Conservation (phyloP, 2,113 vertebrate species). For the Chionis minor region DNA sequence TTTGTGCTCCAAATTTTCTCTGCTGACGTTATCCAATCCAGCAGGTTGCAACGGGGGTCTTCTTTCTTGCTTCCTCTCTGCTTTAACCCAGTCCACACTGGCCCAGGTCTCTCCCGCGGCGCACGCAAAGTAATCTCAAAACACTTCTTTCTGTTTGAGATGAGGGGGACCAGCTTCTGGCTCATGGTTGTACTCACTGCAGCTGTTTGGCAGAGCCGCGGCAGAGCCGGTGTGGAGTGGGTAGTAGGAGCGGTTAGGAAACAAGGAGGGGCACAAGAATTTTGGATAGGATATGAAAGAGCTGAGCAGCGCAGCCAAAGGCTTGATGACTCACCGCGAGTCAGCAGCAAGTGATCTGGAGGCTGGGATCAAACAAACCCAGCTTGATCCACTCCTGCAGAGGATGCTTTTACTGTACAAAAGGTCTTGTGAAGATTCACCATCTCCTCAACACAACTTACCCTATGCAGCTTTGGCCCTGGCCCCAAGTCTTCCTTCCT, state of each 20-base stretch:
- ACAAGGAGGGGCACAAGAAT: constrained; percentile 16
- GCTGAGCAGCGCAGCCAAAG: neutral
- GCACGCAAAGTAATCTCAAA: neutral
- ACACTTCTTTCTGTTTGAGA: neutral
- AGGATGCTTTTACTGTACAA: neutral
- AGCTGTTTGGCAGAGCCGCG: constrained; percentile 24
- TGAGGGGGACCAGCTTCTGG: neutral
- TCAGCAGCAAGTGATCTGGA: neutral
- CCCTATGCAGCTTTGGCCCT: neutral
- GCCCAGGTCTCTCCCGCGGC: neutral
- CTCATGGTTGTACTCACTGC: neutral
- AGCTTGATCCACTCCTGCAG: neutral
- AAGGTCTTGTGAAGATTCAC: neutral
- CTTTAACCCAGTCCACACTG: neutral
- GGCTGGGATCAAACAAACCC: neutral
- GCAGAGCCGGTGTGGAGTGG: neutral
- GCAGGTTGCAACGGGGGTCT: neutral
- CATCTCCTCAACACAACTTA: neutral
- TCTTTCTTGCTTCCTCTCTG: neutral
- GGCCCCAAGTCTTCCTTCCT: neutral
- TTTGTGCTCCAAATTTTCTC: neutral
- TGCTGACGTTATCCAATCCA: neutral
- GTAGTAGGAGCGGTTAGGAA: neutral
- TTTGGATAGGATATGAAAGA: neutral
- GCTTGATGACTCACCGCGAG: neutral